Conservation (phyloP, 2,113 vertebrate species). For the Boulengeromyrus knoepffleri region DNA sequence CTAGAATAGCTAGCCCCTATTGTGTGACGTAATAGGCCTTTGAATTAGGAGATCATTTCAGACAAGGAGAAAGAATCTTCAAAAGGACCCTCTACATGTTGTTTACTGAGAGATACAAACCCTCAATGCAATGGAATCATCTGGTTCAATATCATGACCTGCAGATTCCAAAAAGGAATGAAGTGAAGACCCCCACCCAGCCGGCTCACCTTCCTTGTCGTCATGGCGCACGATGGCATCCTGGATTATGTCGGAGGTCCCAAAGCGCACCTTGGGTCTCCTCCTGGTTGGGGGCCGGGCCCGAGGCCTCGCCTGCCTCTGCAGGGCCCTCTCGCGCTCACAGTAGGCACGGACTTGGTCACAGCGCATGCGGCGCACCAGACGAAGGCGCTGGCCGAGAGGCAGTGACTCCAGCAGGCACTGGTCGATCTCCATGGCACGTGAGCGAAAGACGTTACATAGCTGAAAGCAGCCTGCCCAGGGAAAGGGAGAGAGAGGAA, state of each 20-base stretch:
- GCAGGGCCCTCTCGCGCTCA: slow-evolving; percentile 75
- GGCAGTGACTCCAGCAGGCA: slow-evolving; percentile 95
- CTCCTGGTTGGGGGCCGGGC: slow-evolving; percentile 50
- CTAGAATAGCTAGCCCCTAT: not conserved
- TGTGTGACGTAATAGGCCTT: not conserved
- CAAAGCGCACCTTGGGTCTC: slow-evolving; percentile 67
- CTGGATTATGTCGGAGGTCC: slow-evolving; percentile 63
- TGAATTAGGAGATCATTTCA: not conserved
- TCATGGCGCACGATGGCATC: slow-evolving; percentile 79
- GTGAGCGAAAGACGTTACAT: slow-evolving; percentile 89
- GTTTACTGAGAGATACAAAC: not conserved
- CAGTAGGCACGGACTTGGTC: slow-evolving; percentile 90
- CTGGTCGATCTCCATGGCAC: slow-evolving; percentile 99
- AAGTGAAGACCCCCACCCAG: not conserved
- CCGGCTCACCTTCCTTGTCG: slow-evolving; percentile 79
- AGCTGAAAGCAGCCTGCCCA: slow-evolving; percentile 90
- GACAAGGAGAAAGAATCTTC: not conserved
- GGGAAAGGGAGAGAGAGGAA: slow-evolving; percentile 1
- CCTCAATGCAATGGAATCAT: not conserved
- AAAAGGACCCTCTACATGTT: not conserved
- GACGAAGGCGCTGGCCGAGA: slow-evolving; percentile 81
- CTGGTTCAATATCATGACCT: not conserved
- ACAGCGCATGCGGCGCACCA: slow-evolving; percentile 88
- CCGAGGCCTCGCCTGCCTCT: slow-evolving; percentile 63
- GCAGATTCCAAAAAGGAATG: not conserved